phyloP scores from a whole-genome alignment of 2,113 vertebrate species.

The Sminthopsis crassicaudata region DNA sequence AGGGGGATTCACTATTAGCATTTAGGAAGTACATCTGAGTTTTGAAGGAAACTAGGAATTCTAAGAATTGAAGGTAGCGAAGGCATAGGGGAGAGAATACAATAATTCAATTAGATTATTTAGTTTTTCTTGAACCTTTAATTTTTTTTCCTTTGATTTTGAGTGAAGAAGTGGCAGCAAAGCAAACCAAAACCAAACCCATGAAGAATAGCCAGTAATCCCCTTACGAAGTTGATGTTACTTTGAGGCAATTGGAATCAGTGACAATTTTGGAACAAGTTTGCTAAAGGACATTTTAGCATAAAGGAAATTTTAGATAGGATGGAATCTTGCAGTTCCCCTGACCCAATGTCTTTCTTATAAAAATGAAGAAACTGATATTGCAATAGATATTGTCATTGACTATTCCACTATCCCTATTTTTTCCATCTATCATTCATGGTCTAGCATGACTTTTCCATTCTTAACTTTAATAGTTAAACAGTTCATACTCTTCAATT shows the following conservation, averaged over 20 bases:
- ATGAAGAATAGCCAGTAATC: background rate
- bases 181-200: background rate
- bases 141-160: background rate
- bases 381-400: background rate
- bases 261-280: background rate
- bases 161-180: background rate
- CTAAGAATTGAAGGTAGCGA: background rate
- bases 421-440: background rate
- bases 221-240: background rate
- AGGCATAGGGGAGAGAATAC: background rate
- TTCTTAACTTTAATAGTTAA: background rate
- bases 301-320: background rate
- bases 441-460: background rate
- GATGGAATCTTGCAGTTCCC: background rate
- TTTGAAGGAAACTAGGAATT: background rate
- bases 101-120: background rate
- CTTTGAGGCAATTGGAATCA: background rate
- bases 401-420: background rate
- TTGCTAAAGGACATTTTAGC: background rate
- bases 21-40: background rate
- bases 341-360: background rate
- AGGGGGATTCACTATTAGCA: background rate
- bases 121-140: background rate
- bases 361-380: background rate
- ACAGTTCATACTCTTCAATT: background rate